Conservation (phyloP, 2,888 invertebrate species). For the Hypselothyrea guttata region DNA sequence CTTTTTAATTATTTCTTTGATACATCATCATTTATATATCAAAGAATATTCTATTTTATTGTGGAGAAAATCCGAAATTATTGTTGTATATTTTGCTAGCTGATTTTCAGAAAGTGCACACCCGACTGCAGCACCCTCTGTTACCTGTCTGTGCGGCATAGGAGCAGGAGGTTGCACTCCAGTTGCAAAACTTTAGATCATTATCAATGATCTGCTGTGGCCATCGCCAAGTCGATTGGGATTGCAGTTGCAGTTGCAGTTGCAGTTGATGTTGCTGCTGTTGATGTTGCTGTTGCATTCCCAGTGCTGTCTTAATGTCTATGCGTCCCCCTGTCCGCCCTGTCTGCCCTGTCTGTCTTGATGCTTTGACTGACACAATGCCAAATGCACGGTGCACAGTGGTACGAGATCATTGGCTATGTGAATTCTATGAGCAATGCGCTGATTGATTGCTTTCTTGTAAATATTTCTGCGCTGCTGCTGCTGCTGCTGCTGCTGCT, state of each 20-base stretch:
- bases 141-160: slow-evolving; percentile 1
- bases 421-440: slow-evolving; percentile 51
- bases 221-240: slow-evolving; percentile 36
- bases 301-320: slow-evolving; percentile 16
- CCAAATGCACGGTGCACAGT: slow-evolving; percentile 11
- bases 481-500: too few relatives aligned
- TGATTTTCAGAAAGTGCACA: too few relatives aligned
- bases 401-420: slow-evolving; percentile 56
- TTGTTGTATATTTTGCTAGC: too few relatives aligned
- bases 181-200: slow-evolving; percentile 60
- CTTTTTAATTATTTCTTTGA: too few relatives aligned
- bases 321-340: background rate
- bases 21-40: too few relatives aligned
- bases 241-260: slow-evolving; percentile 41
- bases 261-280: slow-evolving; percentile 27
- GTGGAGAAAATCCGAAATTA: too few relatives aligned
- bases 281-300: slow-evolving; percentile 18
- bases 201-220: slow-evolving; percentile 70
- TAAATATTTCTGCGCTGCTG: slow-evolving; percentile 53
- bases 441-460: slow-evolving; percentile 76
- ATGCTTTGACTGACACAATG: slow-evolving; percentile 62
- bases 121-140: too few relatives aligned
- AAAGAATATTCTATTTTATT: too few relatives aligned
- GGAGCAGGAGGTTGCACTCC: slow-evolving; percentile 37
- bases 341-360: slow-evolving; percentile 11